Percentiles rank a stretch among this genome's conserved stretches.
These are phyloP conservation scores for Drosophila pegasa DNA, from an alignment of 2,888 invertebrate genomes.

Conservation along the genomic window DNA sequence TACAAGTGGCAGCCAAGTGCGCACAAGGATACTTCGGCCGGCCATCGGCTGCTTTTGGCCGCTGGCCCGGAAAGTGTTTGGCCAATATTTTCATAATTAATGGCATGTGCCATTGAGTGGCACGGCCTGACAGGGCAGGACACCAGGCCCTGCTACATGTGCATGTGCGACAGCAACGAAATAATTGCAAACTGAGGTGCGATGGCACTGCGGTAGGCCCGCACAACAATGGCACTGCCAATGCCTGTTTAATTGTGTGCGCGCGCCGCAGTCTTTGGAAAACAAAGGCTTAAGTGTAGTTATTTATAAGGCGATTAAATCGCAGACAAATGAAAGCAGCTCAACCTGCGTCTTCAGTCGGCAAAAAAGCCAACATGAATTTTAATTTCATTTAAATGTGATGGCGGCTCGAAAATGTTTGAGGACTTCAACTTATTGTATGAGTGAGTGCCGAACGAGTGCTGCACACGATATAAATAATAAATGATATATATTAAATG, in stretches of 20 bases:
- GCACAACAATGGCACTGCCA: not conserved
- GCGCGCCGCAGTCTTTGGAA: not conserved
- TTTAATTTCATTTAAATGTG: not conserved
- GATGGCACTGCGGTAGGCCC: conserved; percentile 29
- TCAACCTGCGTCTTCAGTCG: not conserved
- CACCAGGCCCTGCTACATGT: not conserved
- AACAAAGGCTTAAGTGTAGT: conserved; percentile 1
- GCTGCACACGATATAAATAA: not conserved
- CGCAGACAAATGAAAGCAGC: not conserved
- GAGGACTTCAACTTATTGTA: not conserved
- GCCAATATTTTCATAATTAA: conserved; percentile 79
- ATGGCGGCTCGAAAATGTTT: not conserved
- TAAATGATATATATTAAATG: not conserved
- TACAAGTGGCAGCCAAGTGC: conserved; percentile 54
- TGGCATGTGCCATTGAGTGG: conserved; percentile 60
- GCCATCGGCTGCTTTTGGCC: conserved; percentile 19
- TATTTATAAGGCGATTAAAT: conserved; percentile 17
- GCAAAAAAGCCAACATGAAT: not conserved
- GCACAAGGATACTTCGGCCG: conserved; percentile 38
- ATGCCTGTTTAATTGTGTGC: conserved; percentile 6
- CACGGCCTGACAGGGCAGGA: conserved; percentile 46
- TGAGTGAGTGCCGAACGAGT: too few species aligned
- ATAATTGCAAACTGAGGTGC: conserved; percentile 59
- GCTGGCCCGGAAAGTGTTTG: conserved; percentile 65
- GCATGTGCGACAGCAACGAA: conserved; percentile 28